Evolutionary conservation across 2,888 invertebrate species (phyloP), one percentile per base, ranked within the genome.

Genomic region (Drosophila mimica): DNA sequence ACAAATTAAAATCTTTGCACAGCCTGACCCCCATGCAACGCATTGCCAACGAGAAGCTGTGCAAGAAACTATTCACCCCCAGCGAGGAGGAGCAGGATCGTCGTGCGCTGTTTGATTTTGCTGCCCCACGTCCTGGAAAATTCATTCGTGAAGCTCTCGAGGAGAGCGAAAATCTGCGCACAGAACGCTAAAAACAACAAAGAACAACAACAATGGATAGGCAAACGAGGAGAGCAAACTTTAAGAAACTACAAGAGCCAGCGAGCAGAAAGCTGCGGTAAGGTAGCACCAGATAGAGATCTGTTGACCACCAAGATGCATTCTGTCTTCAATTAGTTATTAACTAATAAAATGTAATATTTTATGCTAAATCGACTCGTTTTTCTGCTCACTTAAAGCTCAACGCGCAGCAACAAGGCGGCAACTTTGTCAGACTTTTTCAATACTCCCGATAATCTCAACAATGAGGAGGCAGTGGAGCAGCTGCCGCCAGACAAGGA

Each of bases 21-120:
- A 93, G 93, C 30, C 67, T 73, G 9, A 90, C 90, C 2, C 92
- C 93, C 17, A 70, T 90, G 49, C 91, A 89, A 58, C 82, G 82
- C 0, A 62, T 75, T 46, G 52, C 81, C 31, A 91, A 91, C 79
- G 83, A 87, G 20, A 85, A 84, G 34, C 9, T 91, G 15, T 49
- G 65, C 9, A 60, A 81, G 13, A 53, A 60, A 1, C 46, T 87
- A 5, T 25, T 73, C 7, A 70, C 70, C 0, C 58, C 62, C 15
- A 74, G 78, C 0, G 88, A 92, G 30, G 84, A 89, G 43, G 92
- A 92, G 49, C 77, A 86, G 28, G 91, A 92, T 38, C 83, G 92
- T 3, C 82, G 75, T 4, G 79, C 67, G 15, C 54, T 91, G 5
- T 92, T 93, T 57, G 79, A 85, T 0, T 82, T 91, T 51, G 38